Base-by-base conservation (phyloP, 2,113 vertebrate genomes). In the Passer montanus region DNA sequence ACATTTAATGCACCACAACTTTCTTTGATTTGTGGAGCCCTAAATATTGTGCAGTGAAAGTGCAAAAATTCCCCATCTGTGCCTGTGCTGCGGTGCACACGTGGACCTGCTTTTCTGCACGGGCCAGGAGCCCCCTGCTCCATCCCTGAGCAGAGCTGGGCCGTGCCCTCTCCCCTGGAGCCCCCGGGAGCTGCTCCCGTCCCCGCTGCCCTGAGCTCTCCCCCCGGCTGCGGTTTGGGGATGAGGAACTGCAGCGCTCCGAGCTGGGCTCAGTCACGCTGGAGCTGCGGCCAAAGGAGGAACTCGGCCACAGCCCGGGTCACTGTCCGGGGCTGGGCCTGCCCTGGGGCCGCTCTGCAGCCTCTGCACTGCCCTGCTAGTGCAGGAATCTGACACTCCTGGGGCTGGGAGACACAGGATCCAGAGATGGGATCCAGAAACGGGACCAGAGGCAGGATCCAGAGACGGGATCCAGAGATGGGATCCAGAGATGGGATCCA, bases 1-100 rank as follows among this genome's bases (percentile, higher is more conserved):
- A 35, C 2, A 1, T 84, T 93, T 64, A 89, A 66, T 60, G 84
- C 74, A 21, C 44, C 41, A 39, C 70, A 93, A 93, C 67, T 46
- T 85, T 28, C 87, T 94, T 73, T 90, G 87, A 90, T 96, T 91
- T 87, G 84, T 33, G 78, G 87, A 94, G 58, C 78, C 88, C 82
- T 75, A 79, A 95, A 89, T 79, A 79, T 13, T 49, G 53, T 15
- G 41, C 67, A 60, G 94, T 10, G 62, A 79, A 95, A 93, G 82
- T 69, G 87, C 53, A 91, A 90, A 72, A 94, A 68, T 73, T 28
- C 23, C 78, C 81, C 84, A 78, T 55, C 66, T 76, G 81, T 31
- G 35, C 21, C 0, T 70, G 63, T 13, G 56, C 68, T 30, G 59
- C 0, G 0, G 35, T 5, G 58, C 62, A 69, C 92, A 90, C 58